Evolutionary conservation across 2,797 vertebrate species (phyloP).

Genomic region (Garrulus glandarius): DNA sequence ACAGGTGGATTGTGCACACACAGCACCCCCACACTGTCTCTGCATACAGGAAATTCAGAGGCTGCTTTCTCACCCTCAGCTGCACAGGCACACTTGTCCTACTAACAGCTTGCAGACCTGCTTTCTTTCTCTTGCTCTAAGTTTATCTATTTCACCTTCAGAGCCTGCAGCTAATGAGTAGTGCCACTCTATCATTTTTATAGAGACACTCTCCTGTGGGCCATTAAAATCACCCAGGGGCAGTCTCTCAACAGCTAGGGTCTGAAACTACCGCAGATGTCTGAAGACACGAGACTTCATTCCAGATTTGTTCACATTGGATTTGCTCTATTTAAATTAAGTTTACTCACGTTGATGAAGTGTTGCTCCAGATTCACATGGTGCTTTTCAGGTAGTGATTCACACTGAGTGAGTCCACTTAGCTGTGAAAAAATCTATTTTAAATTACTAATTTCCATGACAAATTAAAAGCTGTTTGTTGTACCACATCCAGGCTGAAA

Average conservation of each 20-base stretch:
- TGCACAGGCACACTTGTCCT: background rate
- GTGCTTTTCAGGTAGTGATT: background rate
- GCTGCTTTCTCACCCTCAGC: background rate
- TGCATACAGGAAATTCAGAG: background rate
- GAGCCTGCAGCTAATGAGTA: background rate
- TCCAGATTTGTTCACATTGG: background rate
- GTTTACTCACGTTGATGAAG: background rate
- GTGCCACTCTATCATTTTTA: background rate
- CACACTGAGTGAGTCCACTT: background rate
- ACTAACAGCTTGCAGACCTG: background rate
- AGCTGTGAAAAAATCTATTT: background rate
- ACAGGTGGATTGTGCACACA: background rate
- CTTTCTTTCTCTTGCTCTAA: background rate
- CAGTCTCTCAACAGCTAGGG: background rate
- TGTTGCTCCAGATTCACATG: background rate
- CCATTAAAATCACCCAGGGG: background rate
- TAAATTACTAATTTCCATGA: background rate
- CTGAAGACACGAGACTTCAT: background rate
- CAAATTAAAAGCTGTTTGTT: conserved; percentile 5
- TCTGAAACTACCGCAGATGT: background rate
- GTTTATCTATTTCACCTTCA: conserved; percentile 44
- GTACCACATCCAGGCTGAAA: background rate
- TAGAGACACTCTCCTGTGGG: background rate
- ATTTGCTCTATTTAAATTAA: conserved; percentile 15
- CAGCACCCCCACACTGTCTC: background rate